These are phyloP conservation scores for Hanleya hanleyi DNA, from an alignment of 2,888 invertebrate genomes.

Conservation along the genomic window DNA sequence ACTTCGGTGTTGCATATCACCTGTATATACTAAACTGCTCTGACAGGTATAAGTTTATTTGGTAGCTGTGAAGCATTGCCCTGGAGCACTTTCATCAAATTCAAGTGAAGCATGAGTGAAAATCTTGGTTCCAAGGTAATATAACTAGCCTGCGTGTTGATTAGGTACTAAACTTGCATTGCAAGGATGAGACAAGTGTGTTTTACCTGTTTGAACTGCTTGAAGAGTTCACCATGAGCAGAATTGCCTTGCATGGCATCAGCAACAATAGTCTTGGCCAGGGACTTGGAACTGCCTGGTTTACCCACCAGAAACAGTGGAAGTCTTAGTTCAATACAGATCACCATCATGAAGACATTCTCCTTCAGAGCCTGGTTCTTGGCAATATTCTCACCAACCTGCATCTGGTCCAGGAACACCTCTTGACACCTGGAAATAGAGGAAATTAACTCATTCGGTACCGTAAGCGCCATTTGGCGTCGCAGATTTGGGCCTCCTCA, in stretches of 20 bases:
- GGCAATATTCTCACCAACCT: slow-evolving; percentile 62
- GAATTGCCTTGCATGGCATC: slow-evolving; percentile 69
- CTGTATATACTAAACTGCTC: no score
- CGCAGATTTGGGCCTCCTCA: no score
- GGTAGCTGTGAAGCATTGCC: no score
- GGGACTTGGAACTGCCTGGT: slow-evolving; percentile 71
- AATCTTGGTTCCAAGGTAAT: no score
- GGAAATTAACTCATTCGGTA: no score
- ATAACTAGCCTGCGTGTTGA: no score
- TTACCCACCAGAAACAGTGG: slow-evolving; percentile 72
- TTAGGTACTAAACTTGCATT: no score
- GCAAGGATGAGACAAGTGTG: background rate
- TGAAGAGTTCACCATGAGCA: slow-evolving; percentile 57
- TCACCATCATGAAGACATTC: slow-evolving; percentile 71
- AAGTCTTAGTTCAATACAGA: slow-evolving; percentile 70
- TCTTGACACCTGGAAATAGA: slow-evolving; percentile 62
- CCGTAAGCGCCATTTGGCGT: no score
- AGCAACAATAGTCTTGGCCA: slow-evolving; percentile 69
- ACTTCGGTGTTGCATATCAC: no score
- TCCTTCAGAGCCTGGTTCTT: slow-evolving; percentile 68
- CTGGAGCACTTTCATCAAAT: no score
- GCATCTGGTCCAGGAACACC: slow-evolving; percentile 57
- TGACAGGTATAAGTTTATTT: no score
- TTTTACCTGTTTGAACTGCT: slow-evolving; percentile 59
- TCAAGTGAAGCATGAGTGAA: no score